A percentile compares a stretch with the other conserved stretches of the same genome.
These are phyloP conservation scores for Periphyllus acericola DNA, from an alignment of 2,888 invertebrate genomes.

Conservation along the genomic window DNA sequence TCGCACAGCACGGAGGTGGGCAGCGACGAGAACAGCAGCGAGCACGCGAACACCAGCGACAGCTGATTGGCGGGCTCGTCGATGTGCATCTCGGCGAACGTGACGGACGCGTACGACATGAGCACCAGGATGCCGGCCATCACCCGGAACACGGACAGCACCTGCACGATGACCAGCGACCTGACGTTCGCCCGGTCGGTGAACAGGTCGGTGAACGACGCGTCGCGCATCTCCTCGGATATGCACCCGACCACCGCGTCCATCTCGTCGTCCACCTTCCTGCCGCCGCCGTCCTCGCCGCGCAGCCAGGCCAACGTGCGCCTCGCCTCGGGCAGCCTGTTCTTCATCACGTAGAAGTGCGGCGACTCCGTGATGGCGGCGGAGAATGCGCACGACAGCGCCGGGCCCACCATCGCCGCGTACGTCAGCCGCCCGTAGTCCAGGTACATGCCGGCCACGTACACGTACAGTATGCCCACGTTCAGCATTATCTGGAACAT, in stretches of 20 bases:
- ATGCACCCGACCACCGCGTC: slow-evolving; percentile 39
- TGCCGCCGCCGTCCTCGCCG: slow-evolving; percentile 60
- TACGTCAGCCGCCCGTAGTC: slow-evolving; percentile 68
- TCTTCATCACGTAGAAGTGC: slow-evolving; percentile 72
- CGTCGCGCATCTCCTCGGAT: slow-evolving; percentile 30
- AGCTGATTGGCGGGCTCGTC: neutral
- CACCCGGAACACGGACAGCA: slow-evolving; percentile 44
- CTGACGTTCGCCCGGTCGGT: slow-evolving; percentile 65
- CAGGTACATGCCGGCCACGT: slow-evolving; percentile 66
- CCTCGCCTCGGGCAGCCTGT: slow-evolving; percentile 69
- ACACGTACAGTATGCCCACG: slow-evolving; percentile 67
- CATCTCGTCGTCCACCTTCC: slow-evolving; percentile 61
- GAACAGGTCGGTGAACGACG: slow-evolving; percentile 55
- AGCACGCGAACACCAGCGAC: neutral
- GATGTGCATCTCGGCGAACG: slow-evolving; percentile 34
- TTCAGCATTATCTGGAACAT: slow-evolving; percentile 67
- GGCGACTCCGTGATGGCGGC: slow-evolving; percentile 74
- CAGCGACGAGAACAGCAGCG: neutral
- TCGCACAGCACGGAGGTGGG: slow-evolving; percentile 62
- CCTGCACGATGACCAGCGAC: slow-evolving; percentile 62
- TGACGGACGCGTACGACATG: slow-evolving; percentile 61
- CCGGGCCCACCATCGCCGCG: slow-evolving; percentile 69
- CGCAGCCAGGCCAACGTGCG: slow-evolving; percentile 51
- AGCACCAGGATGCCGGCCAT: slow-evolving; percentile 55
- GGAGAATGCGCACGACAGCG: slow-evolving; percentile 69